Evolutionary conservation across 2,888 invertebrate genomes (phyloP).

Genomic region (Patella caerulea): DNA sequence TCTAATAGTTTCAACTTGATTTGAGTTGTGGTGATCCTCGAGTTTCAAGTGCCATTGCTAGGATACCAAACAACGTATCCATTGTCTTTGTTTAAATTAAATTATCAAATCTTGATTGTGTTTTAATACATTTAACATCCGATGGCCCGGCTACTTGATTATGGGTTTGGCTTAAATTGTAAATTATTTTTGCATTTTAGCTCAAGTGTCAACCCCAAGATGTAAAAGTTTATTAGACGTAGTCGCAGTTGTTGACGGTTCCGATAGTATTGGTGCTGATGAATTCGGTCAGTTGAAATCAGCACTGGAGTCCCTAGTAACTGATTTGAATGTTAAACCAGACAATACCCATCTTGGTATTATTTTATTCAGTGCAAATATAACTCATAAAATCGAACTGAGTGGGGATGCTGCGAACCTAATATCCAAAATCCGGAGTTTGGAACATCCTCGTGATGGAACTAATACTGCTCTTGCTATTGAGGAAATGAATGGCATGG

Average conservation of each 20-base stretch:
- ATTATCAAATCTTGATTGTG: too few species aligned
- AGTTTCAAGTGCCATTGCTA: too few species aligned
- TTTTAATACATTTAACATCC: too few species aligned
- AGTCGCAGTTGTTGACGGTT: not conserved
- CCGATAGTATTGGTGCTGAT: not conserved
- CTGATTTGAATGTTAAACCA: not conserved
- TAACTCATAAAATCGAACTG: slow-evolving; percentile 39
- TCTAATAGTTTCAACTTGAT: too few species aligned
- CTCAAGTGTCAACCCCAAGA: too few species aligned
- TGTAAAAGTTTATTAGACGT: not conserved
- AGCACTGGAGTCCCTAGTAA: not conserved
- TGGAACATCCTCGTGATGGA: slow-evolving; percentile 41
- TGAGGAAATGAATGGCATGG: slow-evolving; percentile 38
- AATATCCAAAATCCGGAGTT: slow-evolving; percentile 21
- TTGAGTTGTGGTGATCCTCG: too few species aligned
- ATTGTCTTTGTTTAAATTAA: too few species aligned
- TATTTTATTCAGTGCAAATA: slow-evolving; percentile 41
- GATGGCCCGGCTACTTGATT: too few species aligned
- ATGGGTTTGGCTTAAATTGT: too few species aligned
- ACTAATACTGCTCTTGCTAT: slow-evolving; percentile 48
- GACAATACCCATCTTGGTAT: slow-evolving; percentile 35
- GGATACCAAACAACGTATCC: too few species aligned
- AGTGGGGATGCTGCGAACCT: slow-evolving; percentile 32
- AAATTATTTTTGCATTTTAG: too few species aligned
- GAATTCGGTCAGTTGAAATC: not conserved